phyloP scores from a whole-genome alignment of 1,140 invertebrate genomes.

The Drosophila bipectinata region DNA sequence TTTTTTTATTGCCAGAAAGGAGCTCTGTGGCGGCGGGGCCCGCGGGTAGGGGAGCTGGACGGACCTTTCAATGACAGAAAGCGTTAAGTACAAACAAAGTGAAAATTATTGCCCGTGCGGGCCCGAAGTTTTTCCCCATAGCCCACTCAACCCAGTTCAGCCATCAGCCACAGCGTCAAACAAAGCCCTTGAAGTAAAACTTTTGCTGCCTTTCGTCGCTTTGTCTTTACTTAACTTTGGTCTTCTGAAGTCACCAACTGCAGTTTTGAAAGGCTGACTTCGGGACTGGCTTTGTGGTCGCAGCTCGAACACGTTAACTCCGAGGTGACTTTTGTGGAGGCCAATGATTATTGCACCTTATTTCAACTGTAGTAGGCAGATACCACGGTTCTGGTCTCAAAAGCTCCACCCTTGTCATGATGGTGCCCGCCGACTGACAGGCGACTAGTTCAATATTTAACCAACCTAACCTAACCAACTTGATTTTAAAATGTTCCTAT shows the following conservation, averaged over 20 bases:
- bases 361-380: too few relatives aligned
- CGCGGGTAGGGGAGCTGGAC: background rate
- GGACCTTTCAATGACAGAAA: constrained; percentile 65
- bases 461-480: too few relatives aligned
- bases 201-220: constrained; percentile 75
- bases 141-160: constrained; percentile 2
- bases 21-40: background rate
- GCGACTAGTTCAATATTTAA: too few relatives aligned
- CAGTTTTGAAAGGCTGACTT: constrained; percentile 42
- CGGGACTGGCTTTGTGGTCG: background rate
- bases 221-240: constrained; percentile 73
- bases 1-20: constrained; percentile 72
- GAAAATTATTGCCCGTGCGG: constrained; percentile 74
- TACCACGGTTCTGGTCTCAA: too few relatives aligned
- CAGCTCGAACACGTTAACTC: too few relatives aligned
- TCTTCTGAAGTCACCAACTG: constrained; percentile 69
- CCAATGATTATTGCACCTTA: background rate
- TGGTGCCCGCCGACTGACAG: too few relatives aligned
- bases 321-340: background rate
- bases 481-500: too few relatives aligned
- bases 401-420: too few relatives aligned
- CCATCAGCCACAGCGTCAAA: constrained; percentile 53
- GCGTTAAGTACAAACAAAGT: constrained; percentile 76
- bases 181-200: constrained; percentile 76
- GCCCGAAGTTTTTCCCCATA: constrained; percentile 54